Evolutionary conservation across 1,140 invertebrate species (phyloP), one percentile per base, ranked within the genome.

Genomic region (Euura saliciscinereae): DNA sequence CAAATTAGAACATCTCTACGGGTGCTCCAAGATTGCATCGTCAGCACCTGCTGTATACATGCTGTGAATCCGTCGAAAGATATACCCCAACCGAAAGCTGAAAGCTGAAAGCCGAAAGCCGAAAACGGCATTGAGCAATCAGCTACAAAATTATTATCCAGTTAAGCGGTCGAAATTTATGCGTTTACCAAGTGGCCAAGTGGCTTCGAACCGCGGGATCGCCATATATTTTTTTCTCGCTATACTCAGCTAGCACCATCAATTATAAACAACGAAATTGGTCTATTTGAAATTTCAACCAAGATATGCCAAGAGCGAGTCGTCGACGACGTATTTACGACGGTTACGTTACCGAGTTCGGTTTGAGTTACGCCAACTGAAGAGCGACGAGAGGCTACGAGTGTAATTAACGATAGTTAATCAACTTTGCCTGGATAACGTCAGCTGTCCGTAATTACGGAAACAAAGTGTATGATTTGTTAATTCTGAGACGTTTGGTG

Each of bases 91-190:
- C 51, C 51, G 51, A n/a, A 59, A 59, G 51, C 51, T 28, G 28
- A 28, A 28, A 28, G 28, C 28, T 28, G 28, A 28, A 28, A 8
- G 13, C 51, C 51, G 51, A n/a, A 59, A 59, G 51, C 51, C 51
- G 13, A 59, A 59, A 8, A 59, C 13, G 8, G 13, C 13, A 59
- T 59, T 59, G 51, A 59, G 51, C 51, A 59, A 59, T 59, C 51
- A 59, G 51, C 51, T 59, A 11, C 51, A n/a, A 59, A 59, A 59
- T 59, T 59, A 59, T 28, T 59, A 59, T 59, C 51, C 51, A 59
- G 51, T 59, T 59, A 59, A 59, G 51, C 51, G 51, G 51, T 59
- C 51, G 5, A n/a, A 59, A 59, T 59, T 59, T 59, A 59, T 59
- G 51, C 51, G 51, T 59, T 59, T 59, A 59, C 6, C 51, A 59